These are phyloP conservation scores for Elegia similella DNA, from an alignment of 2,888 invertebrate species.

Conservation along the genomic window DNA sequence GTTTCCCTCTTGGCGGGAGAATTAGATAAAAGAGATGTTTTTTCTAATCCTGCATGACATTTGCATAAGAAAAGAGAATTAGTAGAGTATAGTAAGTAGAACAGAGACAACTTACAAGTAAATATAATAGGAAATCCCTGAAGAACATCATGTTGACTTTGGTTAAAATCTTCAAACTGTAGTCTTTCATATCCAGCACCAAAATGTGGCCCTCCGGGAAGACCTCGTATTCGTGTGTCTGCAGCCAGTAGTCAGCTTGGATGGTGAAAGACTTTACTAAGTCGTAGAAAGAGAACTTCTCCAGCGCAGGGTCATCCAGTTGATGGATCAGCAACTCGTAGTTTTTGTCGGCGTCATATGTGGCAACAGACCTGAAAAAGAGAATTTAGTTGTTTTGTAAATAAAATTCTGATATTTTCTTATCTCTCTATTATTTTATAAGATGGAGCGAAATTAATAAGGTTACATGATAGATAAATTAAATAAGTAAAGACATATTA, in stretches of 20 bases:
- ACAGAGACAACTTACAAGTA: conserved; percentile 51
- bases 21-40: no score
- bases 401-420: no score
- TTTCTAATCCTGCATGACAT: no score
- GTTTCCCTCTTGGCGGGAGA: no score
- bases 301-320: conserved; percentile 47
- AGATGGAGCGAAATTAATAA: no score
- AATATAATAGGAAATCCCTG: conserved; percentile 55
- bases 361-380: conserved; percentile 45
- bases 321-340: conserved; percentile 59
- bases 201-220: conserved; percentile 59
- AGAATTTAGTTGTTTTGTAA: background rate
- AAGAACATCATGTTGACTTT: conserved; percentile 61
- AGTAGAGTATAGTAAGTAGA: background rate
- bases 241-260: conserved; percentile 58
- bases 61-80: no score
- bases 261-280: conserved; percentile 50
- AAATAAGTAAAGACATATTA: no score
- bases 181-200: conserved; percentile 56
- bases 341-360: conserved; percentile 43
- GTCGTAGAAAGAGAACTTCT: conserved; percentile 58
- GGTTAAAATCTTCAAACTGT: conserved; percentile 50
- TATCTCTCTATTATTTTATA: no score
- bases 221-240: conserved; percentile 25
- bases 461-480: no score